Conservation (phyloP, 2,797 vertebrate genomes). For the Danio albolineatus region DNA sequence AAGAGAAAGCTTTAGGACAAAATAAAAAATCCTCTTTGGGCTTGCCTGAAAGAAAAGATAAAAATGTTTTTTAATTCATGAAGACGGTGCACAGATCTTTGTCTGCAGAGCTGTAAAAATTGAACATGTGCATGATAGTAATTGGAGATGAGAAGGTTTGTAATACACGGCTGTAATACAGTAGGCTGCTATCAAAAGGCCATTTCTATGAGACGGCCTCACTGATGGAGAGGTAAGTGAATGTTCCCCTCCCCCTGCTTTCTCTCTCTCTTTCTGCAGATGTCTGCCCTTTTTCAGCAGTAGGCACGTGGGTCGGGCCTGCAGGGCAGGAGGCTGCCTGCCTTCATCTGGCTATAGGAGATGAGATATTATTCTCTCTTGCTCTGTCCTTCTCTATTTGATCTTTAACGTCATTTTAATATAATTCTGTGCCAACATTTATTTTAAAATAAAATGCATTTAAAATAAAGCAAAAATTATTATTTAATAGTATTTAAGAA, state of each 20-base stretch:
- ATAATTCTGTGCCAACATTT: neutral
- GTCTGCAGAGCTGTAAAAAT: conserved; percentile 2
- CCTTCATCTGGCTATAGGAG: conserved; percentile 60
- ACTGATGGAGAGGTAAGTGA: conserved; percentile 38
- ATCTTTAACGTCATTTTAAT: neutral
- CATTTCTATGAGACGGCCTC: conserved; percentile 63
- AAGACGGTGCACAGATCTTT: neutral
- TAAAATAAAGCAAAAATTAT: no score
- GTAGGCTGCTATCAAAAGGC: conserved; percentile 19
- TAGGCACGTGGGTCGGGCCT: conserved; percentile 70
- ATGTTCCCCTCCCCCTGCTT: conserved; percentile 24
- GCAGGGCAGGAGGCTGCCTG: conserved; percentile 65
- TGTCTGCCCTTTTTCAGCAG: conserved; percentile 51
- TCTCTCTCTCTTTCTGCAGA: conserved; percentile 51
- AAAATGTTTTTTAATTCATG: neutral
- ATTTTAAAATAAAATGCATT: neutral
- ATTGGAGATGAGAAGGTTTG: conserved; percentile 5
- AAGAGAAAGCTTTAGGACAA: conserved; percentile 7
- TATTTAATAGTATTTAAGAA: no score
- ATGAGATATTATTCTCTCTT: conserved; percentile 45
- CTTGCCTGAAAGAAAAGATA: neutral
- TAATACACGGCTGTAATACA: conserved; percentile 10
- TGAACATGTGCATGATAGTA: conserved; percentile 3
- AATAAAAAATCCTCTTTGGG: neutral
- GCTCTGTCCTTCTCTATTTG: conserved; percentile 17